Base-by-base conservation (phyloP, 2,113 vertebrate genomes). In the Brachypteracias leptosomus region DNA sequence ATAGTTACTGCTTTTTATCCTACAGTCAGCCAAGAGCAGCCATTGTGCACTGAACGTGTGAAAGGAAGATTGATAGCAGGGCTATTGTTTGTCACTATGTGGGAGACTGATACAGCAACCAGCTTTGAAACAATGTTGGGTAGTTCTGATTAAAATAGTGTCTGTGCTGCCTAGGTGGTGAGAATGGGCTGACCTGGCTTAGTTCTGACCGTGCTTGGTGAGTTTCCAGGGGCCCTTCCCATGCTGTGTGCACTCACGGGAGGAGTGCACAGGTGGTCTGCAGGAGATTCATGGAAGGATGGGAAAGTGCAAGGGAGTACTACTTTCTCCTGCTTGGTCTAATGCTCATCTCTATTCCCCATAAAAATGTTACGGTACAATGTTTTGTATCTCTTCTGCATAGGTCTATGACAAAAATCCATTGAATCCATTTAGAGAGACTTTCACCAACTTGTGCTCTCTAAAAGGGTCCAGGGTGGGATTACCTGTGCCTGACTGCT, bases 241-340 rank as follows among this genome's bases (percentile, higher is more conserved):
- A 6, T 14, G 36, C 40, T 5, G 1, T 7, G 16, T 35, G 49
- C 28, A 2, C 52, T 49, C 2, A 0, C 8, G 3, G 49, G 49
- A 65, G 57, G 13, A 33, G 63, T n/a, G 52, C 28, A 83, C 67
- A 21, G n/a, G 7, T 57, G 55, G 16, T 10, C n/a, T 65, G 38
- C 42, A 65, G 71, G 28, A 83, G 33, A 16, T 36, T 19, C 51
- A 38, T 88, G 55, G 55, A 70, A 85, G 17, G 20, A 57, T 40
- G 36, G 36, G 40, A 47, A 33, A 4, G 6, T 47, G 7, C 28
- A 38, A 61, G n/a, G 16, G 31, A 82, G 5, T 13, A 9, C 46
- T 49, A 3, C 28, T 82, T 82, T 66, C 40, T 24, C 19, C 19
- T 54, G 7, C 17, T 51, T 1, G 1, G 9, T 89, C 28, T 73